Evolutionary conservation across 1,140 invertebrate genomes (phyloP).

Genomic region (Drosophila bocki): DNA sequence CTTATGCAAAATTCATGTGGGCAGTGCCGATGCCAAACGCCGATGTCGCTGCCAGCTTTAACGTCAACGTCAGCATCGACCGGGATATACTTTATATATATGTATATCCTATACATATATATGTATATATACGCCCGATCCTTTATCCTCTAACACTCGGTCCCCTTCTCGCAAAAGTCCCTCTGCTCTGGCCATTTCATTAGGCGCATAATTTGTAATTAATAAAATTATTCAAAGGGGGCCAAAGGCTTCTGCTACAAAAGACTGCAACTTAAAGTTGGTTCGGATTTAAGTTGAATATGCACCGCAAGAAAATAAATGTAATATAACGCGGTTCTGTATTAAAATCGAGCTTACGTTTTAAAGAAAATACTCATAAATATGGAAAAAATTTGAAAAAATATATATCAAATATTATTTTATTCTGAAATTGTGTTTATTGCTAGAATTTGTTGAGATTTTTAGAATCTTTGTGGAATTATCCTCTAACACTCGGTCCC

Average conservation of each 20-base stretch:
- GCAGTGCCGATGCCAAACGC: conserved; percentile 53
- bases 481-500: neutral
- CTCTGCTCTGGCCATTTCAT: conserved; percentile 60
- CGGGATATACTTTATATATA: conserved; percentile 5
- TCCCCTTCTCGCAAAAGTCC: neutral
- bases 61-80: conserved; percentile 32
- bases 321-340: too few species aligned
- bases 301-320: neutral
- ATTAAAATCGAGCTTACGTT: too few species aligned
- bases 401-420: neutral
- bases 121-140: neutral
- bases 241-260: conserved; percentile 41
- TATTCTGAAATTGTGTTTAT: neutral
- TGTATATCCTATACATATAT: neutral
- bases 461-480: too few species aligned
- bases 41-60: conserved; percentile 49
- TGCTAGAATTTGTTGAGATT: too few species aligned
- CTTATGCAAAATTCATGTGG: conserved; percentile 81
- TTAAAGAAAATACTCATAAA: neutral
- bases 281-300: conserved; percentile 3
- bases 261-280: conserved; percentile 14
- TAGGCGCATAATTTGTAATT: conserved; percentile 82
- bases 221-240: conserved; percentile 69
- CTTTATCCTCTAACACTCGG: neutral
- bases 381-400: too few species aligned